phyloP scores from a whole-genome alignment of 2,888 invertebrate species.

The Hyles lineata region DNA sequence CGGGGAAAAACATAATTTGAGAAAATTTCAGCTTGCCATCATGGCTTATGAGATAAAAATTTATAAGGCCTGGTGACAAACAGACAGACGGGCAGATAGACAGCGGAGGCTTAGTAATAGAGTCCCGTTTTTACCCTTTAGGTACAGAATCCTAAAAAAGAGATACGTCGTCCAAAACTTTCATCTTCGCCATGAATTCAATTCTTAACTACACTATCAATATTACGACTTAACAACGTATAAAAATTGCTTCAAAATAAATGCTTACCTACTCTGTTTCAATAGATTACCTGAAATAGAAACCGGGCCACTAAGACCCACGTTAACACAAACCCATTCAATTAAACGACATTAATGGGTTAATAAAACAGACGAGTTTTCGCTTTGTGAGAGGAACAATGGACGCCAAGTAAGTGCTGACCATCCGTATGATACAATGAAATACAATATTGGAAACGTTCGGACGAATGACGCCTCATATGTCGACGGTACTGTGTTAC shows the following conservation, averaged over 20 bases:
- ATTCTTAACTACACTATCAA: too few relatives aligned
- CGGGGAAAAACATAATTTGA: too few relatives aligned
- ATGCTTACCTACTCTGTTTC: background rate
- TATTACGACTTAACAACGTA: too few relatives aligned
- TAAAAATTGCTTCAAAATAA: background rate
- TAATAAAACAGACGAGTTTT: conserved; percentile 26
- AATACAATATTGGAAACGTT: conserved; percentile 42
- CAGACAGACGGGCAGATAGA: too few relatives aligned
- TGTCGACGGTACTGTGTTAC: conserved; percentile 35
- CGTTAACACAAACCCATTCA: conserved; percentile 14
- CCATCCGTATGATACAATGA: conserved; percentile 47
- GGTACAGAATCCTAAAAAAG: too few relatives aligned
- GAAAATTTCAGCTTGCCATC: too few relatives aligned
- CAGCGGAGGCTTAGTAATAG: too few relatives aligned
- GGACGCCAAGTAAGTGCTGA: conserved; percentile 41
- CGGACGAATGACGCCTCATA: conserved; percentile 36
- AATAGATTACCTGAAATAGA: conserved; percentile 28
- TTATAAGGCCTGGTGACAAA: too few relatives aligned
- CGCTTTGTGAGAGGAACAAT: conserved; percentile 24
- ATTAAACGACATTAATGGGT: conserved; percentile 18
- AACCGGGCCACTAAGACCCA: background rate
- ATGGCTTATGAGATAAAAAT: too few relatives aligned
- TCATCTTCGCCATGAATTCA: too few relatives aligned
- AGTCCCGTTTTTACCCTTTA: too few relatives aligned
- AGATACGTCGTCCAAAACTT: too few relatives aligned